These are phyloP conservation scores for Platycnemis pennipes DNA, from an alignment of 2,888 invertebrate species.

Conservation along the genomic window DNA sequence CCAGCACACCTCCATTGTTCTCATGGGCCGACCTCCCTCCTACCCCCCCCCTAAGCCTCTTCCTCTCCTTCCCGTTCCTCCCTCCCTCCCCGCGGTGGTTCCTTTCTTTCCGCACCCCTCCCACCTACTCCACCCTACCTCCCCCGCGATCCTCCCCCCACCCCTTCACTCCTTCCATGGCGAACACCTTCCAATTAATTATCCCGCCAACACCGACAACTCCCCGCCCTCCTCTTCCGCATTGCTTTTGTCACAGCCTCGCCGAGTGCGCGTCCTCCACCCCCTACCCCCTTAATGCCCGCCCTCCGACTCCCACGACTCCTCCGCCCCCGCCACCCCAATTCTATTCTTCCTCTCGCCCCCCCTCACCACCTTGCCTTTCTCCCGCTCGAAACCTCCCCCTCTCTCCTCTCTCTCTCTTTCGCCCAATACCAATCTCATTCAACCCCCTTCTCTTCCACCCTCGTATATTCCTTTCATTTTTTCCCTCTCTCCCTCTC, in stretches of 20 bases:
- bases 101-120: constrained; percentile 40
- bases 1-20: constrained; percentile 28
- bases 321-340: background rate
- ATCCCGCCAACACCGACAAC: constrained; percentile 50
- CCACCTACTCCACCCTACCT: background rate
- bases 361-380: background rate
- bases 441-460: no score
- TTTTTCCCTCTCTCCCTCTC: background rate
- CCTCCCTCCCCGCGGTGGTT: background rate
- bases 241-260: constrained; percentile 58
- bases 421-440: no score
- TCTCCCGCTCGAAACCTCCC: background rate
- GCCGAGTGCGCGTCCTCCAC: background rate
- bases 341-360: background rate
- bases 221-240: constrained; percentile 1
- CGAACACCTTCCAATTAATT: constrained; percentile 66
- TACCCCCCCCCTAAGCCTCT: background rate
- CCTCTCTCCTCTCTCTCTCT: background rate
- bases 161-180: background rate
- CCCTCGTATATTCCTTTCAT: no score
- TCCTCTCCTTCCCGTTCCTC: background rate
- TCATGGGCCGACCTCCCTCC: background rate
- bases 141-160: background rate
- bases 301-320: background rate
- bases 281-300: background rate